A percentile compares a stretch with the other conserved stretches of the same genome.
Evolutionary conservation across 2,888 invertebrate genomes (phyloP).

Genomic region (Rhimphoctona megacephalus): DNA sequence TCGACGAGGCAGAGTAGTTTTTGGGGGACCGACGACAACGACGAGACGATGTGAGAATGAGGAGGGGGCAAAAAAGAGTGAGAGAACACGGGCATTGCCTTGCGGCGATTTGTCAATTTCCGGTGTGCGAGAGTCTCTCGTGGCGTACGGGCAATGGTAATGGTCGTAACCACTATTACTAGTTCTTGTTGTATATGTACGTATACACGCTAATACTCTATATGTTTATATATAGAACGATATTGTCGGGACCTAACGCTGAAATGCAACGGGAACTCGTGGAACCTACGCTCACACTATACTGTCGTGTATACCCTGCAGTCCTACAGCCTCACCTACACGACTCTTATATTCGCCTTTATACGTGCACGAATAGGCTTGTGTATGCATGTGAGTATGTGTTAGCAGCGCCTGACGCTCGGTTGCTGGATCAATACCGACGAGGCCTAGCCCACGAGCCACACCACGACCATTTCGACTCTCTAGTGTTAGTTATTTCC

Average conservation of each 20-base stretch:
- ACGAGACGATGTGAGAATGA: slow-evolving; percentile 40
- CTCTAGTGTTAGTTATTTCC: slow-evolving; percentile 56
- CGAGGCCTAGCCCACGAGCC: slow-evolving; percentile 67
- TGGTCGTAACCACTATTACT: slow-evolving; percentile 33
- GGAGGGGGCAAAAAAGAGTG: slow-evolving; percentile 5
- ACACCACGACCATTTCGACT: slow-evolving; percentile 56
- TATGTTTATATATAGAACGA: not conserved
- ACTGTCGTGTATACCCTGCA: slow-evolving; percentile 32
- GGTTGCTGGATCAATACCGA: slow-evolving; percentile 69
- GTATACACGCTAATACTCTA: not conserved
- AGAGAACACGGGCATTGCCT: slow-evolving; percentile 59
- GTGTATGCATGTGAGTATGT: slow-evolving; percentile 24
- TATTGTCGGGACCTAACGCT: slow-evolving; percentile 61
- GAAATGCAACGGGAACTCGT: slow-evolving; percentile 65
- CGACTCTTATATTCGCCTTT: slow-evolving; percentile 5
- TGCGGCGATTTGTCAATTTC: slow-evolving; percentile 76
- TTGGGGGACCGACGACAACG: slow-evolving; percentile 34
- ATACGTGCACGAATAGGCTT: slow-evolving; percentile 4
- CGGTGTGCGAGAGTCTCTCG: slow-evolving; percentile 69
- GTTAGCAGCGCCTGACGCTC: slow-evolving; percentile 65
- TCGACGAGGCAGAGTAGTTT: slow-evolving; percentile 25
- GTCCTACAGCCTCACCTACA: slow-evolving; percentile 41
- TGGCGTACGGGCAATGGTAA: slow-evolving; percentile 62
- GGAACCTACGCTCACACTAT: slow-evolving; percentile 52
- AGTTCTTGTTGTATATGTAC: not conserved